Percentiles rank a stretch among this genome's conserved stretches.
phyloP scores from a whole-genome alignment of 2,113 vertebrate species.

The Tragelaphus buxtoni region DNA sequence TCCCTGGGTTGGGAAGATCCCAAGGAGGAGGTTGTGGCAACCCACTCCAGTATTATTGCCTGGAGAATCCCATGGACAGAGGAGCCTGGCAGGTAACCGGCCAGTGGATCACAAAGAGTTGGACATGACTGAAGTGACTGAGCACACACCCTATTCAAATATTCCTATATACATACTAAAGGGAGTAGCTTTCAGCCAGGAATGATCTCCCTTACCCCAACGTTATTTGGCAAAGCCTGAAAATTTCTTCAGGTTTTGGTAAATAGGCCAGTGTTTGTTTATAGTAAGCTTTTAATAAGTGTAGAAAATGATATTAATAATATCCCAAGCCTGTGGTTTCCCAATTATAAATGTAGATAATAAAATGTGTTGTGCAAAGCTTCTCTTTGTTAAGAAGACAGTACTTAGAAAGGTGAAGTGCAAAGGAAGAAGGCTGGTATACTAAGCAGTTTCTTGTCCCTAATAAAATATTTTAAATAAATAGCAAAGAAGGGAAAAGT shows the following conservation, averaged over 20 bases:
- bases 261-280: background rate
- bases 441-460: background rate
- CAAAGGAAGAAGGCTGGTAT: background rate
- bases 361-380: background rate
- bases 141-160: background rate
- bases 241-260: background rate
- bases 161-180: background rate
- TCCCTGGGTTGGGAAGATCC: background rate
- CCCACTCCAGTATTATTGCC: background rate
- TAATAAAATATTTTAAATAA: constrained; percentile 2
- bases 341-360: background rate
- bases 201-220: background rate
- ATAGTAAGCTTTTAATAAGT: background rate
- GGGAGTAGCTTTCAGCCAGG: background rate
- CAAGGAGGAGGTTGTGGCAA: background rate
- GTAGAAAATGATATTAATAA: background rate
- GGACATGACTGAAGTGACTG: background rate
- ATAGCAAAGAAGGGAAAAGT: background rate
- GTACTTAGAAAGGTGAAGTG: background rate
- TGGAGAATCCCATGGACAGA: background rate
- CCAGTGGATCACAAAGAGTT: background rate
- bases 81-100: background rate
- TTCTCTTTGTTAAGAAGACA: background rate
- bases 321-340: background rate
- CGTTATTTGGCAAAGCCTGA: background rate